Base-by-base conservation (phyloP, 2,113 vertebrate species). In the Oreocharis arfaki region DNA sequence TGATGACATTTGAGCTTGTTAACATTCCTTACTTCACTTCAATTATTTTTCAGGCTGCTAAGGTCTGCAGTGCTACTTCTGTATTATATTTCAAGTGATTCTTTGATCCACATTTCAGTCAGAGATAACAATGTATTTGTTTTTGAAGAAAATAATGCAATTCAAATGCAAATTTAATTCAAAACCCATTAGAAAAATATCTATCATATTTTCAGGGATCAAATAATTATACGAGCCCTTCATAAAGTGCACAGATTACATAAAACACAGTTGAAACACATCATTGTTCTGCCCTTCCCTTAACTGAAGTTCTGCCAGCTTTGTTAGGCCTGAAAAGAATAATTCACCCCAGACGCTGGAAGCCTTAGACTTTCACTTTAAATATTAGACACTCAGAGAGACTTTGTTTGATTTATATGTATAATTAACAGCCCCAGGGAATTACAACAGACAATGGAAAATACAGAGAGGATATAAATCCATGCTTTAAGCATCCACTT, bases 1-100 rank as follows among this genome's bases (percentile, higher is more conserved):
- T 59, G 64, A 89, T 85, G 93, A 96, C 90, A 97, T 97, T 97
- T 94, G 94, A 97, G 97, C 98, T 98, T 97, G 97, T 98, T 98
- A 99, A 98, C 94, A 98, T 98, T 98, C 97, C 96, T 96, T 90
- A 94, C 87, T 97, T 97, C 95, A 96, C 84, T 97, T 97, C 93
- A 97, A 95, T 97, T 95, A 97, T 96, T 98, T 97, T 97, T 96
- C 94, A 96, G 97, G 95, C 89, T 94, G 93, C 93, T 96, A 95
- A 92, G 83, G 94, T 84, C 76, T 81, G 82, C 73, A 95, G 94
- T 0, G 2, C 86, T 94, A 96, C 87, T 95, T 96, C 84, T 96
- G 93, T 89, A 84, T 92, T 95, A 70, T 84, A 95, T 94, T 97
- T 97, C 93, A 97, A 97, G 97, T 97, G 81, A 97, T 96, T 93